Percentiles rank a stretch among this genome's conserved stretches.
phyloP scores from a whole-genome alignment of 2,797 vertebrate species.

The Falco cherrug region DNA sequence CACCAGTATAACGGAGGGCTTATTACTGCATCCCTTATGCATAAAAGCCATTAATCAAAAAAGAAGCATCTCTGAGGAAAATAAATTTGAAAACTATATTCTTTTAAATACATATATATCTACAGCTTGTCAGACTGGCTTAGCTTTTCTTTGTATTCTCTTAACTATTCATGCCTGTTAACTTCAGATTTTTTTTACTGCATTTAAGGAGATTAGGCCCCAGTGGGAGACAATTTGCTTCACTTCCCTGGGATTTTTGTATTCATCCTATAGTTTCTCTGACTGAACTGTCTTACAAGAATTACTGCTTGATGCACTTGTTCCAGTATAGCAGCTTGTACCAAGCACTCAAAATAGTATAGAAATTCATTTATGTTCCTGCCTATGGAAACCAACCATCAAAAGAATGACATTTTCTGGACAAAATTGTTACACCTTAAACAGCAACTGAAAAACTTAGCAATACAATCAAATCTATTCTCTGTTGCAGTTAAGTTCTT shows the following conservation, averaged over 20 bases:
- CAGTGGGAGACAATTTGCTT: background rate
- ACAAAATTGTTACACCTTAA: slow-evolving; percentile 20
- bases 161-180: background rate
- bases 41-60: background rate
- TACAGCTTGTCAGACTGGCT: background rate
- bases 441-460: background rate
- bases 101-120: background rate
- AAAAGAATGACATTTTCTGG: slow-evolving; percentile 17
- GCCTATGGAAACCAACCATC: background rate
- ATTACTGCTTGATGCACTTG: background rate
- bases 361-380: background rate
- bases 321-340: background rate
- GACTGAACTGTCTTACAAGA: background rate
- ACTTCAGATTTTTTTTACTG: background rate
- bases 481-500: background rate
- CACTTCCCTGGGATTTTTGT: background rate
- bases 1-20: background rate
- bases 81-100: background rate
- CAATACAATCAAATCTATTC: background rate
- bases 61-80: background rate
- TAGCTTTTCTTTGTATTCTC: background rate
- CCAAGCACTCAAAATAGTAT: background rate
- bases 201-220: background rate
- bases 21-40: background rate
- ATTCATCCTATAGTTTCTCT: background rate